Evolutionary conservation across 2,888 invertebrate species (phyloP).

Genomic region (Cistogaster globosa): DNA sequence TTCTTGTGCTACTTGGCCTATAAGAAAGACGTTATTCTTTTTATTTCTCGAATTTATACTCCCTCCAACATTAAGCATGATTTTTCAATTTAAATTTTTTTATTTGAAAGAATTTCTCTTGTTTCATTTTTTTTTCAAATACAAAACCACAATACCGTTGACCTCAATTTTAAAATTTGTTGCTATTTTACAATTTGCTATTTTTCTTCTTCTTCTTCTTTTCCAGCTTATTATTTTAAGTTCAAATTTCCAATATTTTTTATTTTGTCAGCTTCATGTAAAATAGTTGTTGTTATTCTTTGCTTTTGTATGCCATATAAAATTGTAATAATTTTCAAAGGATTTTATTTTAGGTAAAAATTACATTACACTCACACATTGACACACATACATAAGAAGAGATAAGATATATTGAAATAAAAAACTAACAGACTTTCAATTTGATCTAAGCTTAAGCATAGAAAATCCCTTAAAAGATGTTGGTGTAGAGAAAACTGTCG

Average conservation of each 20-base stretch:
- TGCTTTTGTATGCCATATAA: background rate
- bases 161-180: slow-evolving; percentile 50
- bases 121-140: background rate
- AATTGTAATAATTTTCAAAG: slow-evolving; percentile 69
- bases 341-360: slow-evolving; percentile 60
- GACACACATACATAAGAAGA: background rate
- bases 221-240: slow-evolving; percentile 2
- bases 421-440: slow-evolving; percentile 49
- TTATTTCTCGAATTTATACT: background rate
- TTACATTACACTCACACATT: slow-evolving; percentile 5
- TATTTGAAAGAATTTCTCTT: background rate
- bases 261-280: slow-evolving; percentile 25
- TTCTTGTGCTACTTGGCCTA: background rate
- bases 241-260: slow-evolving; percentile 1
- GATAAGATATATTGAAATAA: slow-evolving; percentile 1
- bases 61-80: slow-evolving; percentile 8
- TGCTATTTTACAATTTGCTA: background rate
- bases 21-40: background rate
- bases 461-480: slow-evolving; percentile 64
- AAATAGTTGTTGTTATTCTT: slow-evolving; percentile 42
- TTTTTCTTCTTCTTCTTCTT: background rate
- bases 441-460: slow-evolving; percentile 60
- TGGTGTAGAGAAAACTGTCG: slow-evolving; percentile 10
- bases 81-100: slow-evolving; percentile 45
- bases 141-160: slow-evolving; percentile 33